Evolutionary conservation across 2,888 invertebrate genomes (phyloP).

Genomic region (Volucella zonaria): DNA sequence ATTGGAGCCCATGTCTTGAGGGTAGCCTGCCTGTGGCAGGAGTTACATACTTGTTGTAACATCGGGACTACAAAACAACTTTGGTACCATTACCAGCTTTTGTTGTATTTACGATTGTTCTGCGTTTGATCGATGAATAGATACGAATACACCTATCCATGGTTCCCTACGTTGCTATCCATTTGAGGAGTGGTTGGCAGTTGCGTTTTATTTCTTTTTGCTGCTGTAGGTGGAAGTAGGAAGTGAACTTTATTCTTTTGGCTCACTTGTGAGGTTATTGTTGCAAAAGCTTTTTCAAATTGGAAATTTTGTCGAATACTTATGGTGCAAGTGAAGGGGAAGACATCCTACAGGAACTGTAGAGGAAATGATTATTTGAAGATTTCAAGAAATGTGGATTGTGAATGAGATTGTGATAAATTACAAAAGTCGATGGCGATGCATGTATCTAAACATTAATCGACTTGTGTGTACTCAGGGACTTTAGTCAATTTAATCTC

Average conservation of each 20-base stretch:
- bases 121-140: constrained; percentile 70
- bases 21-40: constrained; percentile 45
- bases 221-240: constrained; percentile 4
- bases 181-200: background rate
- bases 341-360: no score
- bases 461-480: no score
- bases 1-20: constrained; percentile 14
- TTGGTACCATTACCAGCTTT: constrained; percentile 26
- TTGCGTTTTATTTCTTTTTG: constrained; percentile 2
- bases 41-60: background rate
- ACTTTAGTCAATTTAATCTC: no score
- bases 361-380: no score
- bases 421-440: no score
- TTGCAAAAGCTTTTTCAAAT: constrained; percentile 37
- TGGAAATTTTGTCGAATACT: background rate
- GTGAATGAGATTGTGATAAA: no score
- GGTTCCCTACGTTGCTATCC: constrained; percentile 41
- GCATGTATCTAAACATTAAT: no score
- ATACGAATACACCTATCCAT: constrained; percentile 53
- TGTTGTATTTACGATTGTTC: constrained; percentile 49
- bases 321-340: background rate
- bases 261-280: constrained; percentile 36
- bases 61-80: constrained; percentile 29
- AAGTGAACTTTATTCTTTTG: constrained; percentile 20
- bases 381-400: no score